These are phyloP conservation scores for Trichomycterus rosablanca DNA, from an alignment of 2,113 vertebrate species.

Conservation along the genomic window DNA sequence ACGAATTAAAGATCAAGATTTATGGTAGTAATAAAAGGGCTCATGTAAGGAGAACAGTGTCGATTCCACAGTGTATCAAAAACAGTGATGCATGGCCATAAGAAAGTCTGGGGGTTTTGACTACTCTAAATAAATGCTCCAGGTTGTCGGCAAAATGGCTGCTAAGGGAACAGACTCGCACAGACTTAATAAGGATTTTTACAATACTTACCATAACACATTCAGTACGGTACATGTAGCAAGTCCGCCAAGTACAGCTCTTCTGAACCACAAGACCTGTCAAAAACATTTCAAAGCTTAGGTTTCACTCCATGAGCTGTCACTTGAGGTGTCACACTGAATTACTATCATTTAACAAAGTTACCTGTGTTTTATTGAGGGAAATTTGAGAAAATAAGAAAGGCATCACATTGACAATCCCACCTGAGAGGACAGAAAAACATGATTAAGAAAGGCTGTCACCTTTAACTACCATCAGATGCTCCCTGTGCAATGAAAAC, in stretches of 20 bases:
- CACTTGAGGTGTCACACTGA: background rate
- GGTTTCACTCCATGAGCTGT: background rate
- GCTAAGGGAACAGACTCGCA: too few species aligned
- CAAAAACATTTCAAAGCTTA: background rate
- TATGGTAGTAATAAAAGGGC: too few species aligned
- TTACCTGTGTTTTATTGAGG: constrained; percentile 61
- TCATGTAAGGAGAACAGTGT: too few species aligned
- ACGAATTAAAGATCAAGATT: too few species aligned
- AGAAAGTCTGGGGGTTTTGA: too few species aligned
- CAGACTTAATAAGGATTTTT: too few species aligned
- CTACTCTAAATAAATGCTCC: too few species aligned
- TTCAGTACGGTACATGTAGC: constrained; percentile 62
- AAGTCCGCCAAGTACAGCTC: constrained; percentile 59
- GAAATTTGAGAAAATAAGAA: constrained; percentile 67
- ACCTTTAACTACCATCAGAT: background rate
- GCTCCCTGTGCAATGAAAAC: constrained; percentile 30
- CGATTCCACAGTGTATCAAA: too few species aligned
- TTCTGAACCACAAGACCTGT: constrained; percentile 67
- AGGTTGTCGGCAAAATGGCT: too few species aligned
- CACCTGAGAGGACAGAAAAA: constrained; percentile 52
- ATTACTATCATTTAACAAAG: background rate
- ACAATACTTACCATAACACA: too few species aligned
- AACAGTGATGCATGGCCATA: too few species aligned
- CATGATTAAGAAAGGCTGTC: constrained; percentile 7
- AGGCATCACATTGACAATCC: constrained; percentile 69